Evolutionary conservation across 2,888 invertebrate species (phyloP).

Genomic region (Troilus luridus): DNA sequence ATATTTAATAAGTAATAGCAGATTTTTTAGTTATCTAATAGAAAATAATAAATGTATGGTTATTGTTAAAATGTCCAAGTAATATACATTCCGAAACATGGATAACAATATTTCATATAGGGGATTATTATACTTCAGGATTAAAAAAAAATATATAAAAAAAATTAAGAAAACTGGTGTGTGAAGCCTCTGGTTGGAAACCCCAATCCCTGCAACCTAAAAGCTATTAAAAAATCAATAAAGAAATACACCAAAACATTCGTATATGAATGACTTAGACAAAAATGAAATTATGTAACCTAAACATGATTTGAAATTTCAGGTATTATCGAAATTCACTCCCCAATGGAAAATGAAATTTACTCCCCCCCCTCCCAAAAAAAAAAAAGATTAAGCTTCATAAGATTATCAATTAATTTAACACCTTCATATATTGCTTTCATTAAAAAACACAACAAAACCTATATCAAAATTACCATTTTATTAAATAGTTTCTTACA

Average conservation of each 20-base stretch:
- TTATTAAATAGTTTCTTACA: slow-evolving; percentile 42
- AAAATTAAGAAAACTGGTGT: background rate
- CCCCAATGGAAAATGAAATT: background rate
- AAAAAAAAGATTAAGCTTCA: background rate
- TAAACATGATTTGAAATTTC: background rate
- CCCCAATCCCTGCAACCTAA: background rate
- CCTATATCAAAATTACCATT: background rate
- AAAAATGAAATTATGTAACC: background rate
- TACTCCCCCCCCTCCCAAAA: background rate
- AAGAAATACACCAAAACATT: background rate
- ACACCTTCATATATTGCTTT: background rate
- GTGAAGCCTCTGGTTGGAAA: background rate
- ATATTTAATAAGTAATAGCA: background rate
- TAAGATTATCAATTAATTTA: background rate
- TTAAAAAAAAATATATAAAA: no score
- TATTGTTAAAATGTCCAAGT: background rate
- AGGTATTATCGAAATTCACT: background rate
- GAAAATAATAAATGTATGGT: background rate
- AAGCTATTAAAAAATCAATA: background rate
- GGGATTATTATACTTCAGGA: no score
- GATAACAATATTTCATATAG: background rate
- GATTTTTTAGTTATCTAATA: background rate
- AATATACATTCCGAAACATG: background rate
- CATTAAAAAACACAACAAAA: background rate
- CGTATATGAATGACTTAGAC: background rate